Evolutionary conservation across 2,113 vertebrate species (phyloP).

Genomic region (Plecturocebus donacophilus): DNA sequence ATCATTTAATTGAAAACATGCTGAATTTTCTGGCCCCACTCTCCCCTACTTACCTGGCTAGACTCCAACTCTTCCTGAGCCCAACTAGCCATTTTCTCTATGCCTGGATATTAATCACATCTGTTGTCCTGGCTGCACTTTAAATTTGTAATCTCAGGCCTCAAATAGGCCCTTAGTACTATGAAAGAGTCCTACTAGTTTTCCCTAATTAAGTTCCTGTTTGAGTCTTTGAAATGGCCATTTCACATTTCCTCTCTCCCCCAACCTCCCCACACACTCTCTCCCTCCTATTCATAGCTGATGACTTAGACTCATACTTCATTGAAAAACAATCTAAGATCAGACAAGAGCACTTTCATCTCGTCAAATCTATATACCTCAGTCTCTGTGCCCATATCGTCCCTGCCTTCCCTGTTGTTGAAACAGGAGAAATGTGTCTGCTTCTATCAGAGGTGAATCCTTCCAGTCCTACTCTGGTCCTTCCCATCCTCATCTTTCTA

Average conservation of each 20-base stretch:
- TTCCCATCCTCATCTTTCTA: neutral
- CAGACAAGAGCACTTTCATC: neutral
- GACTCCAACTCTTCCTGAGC: neutral
- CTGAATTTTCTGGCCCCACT: neutral
- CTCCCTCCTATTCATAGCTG: neutral
- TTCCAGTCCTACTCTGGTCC: neutral
- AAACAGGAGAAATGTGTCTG: neutral
- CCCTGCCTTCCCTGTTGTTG: neutral
- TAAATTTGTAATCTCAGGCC: neutral
- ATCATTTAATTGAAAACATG: neutral
- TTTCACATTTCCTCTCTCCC: neutral
- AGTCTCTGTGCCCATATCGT: neutral
- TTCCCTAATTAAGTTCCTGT: neutral
- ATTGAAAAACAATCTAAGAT: neutral
- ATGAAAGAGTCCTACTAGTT: neutral
- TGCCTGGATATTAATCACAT: neutral
- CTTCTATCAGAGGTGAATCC: neutral
- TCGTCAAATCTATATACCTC: neutral
- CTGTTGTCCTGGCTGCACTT: neutral
- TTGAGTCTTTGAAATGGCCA: neutral
- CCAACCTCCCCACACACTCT: neutral
- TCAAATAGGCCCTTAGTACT: neutral
- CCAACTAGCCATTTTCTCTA: neutral
- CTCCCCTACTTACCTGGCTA: neutral
- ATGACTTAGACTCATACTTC: neutral